Percentiles rank a stretch among this genome's conserved stretches.
Conservation (phyloP, 2,113 vertebrate species). For the Oenanthe oenanthe region DNA sequence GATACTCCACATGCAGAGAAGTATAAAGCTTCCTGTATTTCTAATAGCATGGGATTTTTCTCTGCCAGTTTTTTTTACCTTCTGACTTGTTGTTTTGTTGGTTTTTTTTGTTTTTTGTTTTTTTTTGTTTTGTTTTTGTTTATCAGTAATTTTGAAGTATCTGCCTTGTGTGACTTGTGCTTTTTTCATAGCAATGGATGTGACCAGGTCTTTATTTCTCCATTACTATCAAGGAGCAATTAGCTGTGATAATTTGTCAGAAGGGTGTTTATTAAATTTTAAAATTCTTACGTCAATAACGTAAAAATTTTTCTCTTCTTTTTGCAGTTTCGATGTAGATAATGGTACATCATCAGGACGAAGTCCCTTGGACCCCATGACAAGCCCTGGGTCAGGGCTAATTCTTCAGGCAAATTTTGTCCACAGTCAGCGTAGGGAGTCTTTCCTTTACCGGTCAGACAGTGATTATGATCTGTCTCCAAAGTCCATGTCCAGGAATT, state of each 20-base stretch:
- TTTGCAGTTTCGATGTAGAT: conserved; percentile 95
- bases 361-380: conserved; percentile 98
- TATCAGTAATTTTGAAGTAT: not conserved
- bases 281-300: not conserved
- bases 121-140: not conserved
- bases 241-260: not conserved
- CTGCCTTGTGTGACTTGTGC: not conserved
- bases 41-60: accelerated
- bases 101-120: not conserved
- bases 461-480: conserved; percentile 98
- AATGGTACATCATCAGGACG: conserved; percentile 97
- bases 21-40: not conserved
- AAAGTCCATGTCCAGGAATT: conserved; percentile 98
- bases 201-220: not conserved
- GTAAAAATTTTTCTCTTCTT: not conserved
- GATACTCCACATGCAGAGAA: not conserved
- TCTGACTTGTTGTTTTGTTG: not conserved
- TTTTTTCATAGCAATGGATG: not conserved
- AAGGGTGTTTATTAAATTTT: not conserved
- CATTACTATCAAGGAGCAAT: not conserved
- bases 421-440: conserved; percentile 97
- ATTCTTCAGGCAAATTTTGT: conserved; percentile 98
- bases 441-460: conserved; percentile 97
- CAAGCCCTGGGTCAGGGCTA: conserved; percentile 95
- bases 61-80: not conserved